phyloP scores from a whole-genome alignment of 2,113 vertebrate species.

The Corydoras sp. region DNA sequence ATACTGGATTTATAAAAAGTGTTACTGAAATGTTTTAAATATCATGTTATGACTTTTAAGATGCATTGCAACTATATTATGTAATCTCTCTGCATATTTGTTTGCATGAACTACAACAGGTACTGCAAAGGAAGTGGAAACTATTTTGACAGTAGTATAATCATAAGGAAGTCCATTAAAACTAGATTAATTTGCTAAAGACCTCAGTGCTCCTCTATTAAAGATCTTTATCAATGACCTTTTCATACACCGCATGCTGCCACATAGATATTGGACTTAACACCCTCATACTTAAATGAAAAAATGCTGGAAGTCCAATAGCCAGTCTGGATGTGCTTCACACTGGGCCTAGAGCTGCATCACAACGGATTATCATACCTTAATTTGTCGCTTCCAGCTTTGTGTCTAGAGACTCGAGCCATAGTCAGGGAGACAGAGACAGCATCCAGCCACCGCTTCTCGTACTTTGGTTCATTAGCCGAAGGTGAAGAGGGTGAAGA shows the following conservation, averaged over 20 bases:
- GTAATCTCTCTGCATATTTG: not conserved
- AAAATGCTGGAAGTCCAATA: constrained; percentile 51
- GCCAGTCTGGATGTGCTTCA: constrained; percentile 41
- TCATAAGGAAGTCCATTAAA: constrained; percentile 12
- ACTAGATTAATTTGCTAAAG: constrained; percentile 15
- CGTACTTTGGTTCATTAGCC: constrained; percentile 85
- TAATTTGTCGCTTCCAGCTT: constrained; percentile 78
- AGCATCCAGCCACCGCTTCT: constrained; percentile 88
- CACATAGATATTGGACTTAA: constrained; percentile 67
- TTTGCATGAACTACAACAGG: not conserved
- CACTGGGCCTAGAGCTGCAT: constrained; percentile 44
- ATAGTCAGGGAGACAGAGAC: constrained; percentile 80
- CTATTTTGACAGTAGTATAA: not conserved
- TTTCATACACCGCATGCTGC: constrained; percentile 59
- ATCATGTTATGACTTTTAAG: constrained; percentile 1
- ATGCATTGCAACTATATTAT: constrained; percentile 10
- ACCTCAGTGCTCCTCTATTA: constrained; percentile 17
- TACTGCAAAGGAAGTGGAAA: not conserved
- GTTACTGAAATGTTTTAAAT: not conserved
- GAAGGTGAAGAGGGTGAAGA: constrained; percentile 80
- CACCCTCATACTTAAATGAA: constrained; percentile 49
- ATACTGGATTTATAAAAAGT: too few species aligned
- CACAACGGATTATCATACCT: constrained; percentile 74
- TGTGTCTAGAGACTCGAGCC: constrained; percentile 87
- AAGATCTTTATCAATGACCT: constrained; percentile 50